phyloP scores from a whole-genome alignment of 2,888 invertebrate species.

The Blastobasis adustella region DNA sequence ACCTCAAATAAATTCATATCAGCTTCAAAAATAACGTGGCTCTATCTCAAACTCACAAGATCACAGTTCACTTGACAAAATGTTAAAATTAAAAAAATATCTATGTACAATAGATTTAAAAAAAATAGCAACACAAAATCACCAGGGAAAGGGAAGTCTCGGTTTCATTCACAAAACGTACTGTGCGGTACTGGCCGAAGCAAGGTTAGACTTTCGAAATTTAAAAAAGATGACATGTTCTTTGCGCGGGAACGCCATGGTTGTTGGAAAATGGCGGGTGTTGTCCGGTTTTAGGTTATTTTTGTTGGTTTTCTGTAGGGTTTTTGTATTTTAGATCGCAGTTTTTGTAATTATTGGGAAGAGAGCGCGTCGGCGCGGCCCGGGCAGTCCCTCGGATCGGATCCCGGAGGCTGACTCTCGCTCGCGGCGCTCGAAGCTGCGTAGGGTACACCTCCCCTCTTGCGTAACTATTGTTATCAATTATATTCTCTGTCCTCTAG shows the following conservation, averaged over 20 bases:
- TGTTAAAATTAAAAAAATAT: neutral
- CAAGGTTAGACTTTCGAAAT: conserved; percentile 31
- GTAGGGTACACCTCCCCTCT: conserved; percentile 57
- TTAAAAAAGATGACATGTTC: conserved; percentile 30
- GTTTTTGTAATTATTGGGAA: conserved; percentile 4
- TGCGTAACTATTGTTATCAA: conserved; percentile 65
- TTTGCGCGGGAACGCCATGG: conserved; percentile 21
- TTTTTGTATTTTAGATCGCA: neutral
- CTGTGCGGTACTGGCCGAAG: conserved; percentile 24
- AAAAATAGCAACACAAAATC: neutral
- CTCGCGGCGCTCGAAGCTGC: conserved; percentile 56
- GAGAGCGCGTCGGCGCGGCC: conserved; percentile 22
- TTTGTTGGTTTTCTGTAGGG: conserved; percentile 20
- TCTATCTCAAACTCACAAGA: conserved; percentile 8
- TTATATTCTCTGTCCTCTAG: neutral
- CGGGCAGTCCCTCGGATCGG: conserved; percentile 49
- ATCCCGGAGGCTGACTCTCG: conserved; percentile 56
- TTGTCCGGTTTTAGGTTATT: conserved; percentile 29
- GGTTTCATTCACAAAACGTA: conserved; percentile 25
- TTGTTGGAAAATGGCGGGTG: conserved; percentile 6
- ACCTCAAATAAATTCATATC: too few relatives aligned
- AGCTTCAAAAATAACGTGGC: too few relatives aligned
- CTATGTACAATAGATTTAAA: neutral
- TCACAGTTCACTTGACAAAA: conserved; percentile 14
- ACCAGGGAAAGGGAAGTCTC: neutral